Evolutionary conservation across 2,888 invertebrate species (phyloP).

Genomic region (Heliothis peltigera): DNA sequence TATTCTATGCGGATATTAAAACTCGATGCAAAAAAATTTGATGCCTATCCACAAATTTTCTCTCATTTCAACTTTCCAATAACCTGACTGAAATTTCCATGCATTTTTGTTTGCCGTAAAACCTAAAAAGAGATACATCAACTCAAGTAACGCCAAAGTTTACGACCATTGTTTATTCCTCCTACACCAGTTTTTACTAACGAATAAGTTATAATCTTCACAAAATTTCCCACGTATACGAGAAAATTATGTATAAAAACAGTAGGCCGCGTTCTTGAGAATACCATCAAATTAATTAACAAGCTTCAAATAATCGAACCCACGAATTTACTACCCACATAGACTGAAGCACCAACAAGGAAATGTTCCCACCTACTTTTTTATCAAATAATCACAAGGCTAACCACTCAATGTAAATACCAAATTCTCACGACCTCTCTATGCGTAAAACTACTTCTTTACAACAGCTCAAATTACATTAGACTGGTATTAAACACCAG

Average conservation of each 20-base stretch:
- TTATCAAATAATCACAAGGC: constrained; percentile 69
- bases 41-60: no score
- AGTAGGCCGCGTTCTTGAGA: constrained; percentile 48
- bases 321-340: constrained; percentile 59
- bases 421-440: constrained; percentile 53
- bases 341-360: constrained; percentile 67
- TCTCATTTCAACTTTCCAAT: no score
- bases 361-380: constrained; percentile 70
- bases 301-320: constrained; percentile 32
- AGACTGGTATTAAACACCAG: constrained; percentile 42
- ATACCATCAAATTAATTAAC: constrained; percentile 55
- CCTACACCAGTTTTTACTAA: background rate
- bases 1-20: no score
- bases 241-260: constrained; percentile 36
- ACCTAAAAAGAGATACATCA: no score
- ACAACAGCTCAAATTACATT: constrained; percentile 47
- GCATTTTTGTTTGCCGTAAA: background rate
- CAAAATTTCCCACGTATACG: constrained; percentile 13
- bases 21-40: no score
- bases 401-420: constrained; percentile 61
- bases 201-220: background rate
- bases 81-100: no score
- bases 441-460: constrained; percentile 25
- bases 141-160: no score
- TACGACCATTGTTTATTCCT: background rate